Evolutionary conservation across 2,113 vertebrate genomes (phyloP), one percentile per base, ranked within the genome.

Genomic region (Lepus americanus): DNA sequence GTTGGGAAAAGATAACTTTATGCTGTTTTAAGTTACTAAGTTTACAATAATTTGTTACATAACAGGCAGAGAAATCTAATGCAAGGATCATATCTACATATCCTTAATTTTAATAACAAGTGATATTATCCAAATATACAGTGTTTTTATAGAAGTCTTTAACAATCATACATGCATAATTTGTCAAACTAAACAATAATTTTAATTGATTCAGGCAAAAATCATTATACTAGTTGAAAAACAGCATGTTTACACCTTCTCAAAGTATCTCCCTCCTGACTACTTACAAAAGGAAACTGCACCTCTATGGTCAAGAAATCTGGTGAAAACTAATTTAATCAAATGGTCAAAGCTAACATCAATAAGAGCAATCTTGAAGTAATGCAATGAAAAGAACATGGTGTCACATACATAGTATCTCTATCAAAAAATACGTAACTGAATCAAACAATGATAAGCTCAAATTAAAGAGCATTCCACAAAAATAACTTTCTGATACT

Each of bases 161-260:
- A 94, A 85, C 31, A 89, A 87, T 14, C 87, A 53, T 90, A 33
- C 4, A 66, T 29, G 10, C 29, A 76, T 55, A 73, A 85, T 81
- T 55, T 79, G 61, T 49, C 80, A 51, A 92, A 82, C 85, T 85
- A 92, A 94, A 79, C 22, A 87, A 83, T 3, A 92, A 23, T 69
- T 73, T 73, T 64, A 87, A 51, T 6, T 53, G 59, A 87, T 78
- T 87, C 31, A 36, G 44, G 63, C 2, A 95, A 84, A 80, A 84
- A 94, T 25, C 36, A 76, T 94, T 92, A 81, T 44, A 94, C 44
- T 55, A 53, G 53, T 11, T 81, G 69, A 53, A 81, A 92, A 86
- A 89, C 0, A 89, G 29, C 17, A 80, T 36, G 27, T 27, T 84
- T n/a, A 84, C 14, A 88, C 2, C 39, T 63, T 70, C 72, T 91